Percentiles rank a stretch among this genome's conserved stretches.
Evolutionary conservation across 1,140 invertebrate genomes (phyloP).

Genomic region (Atta colombica): DNA sequence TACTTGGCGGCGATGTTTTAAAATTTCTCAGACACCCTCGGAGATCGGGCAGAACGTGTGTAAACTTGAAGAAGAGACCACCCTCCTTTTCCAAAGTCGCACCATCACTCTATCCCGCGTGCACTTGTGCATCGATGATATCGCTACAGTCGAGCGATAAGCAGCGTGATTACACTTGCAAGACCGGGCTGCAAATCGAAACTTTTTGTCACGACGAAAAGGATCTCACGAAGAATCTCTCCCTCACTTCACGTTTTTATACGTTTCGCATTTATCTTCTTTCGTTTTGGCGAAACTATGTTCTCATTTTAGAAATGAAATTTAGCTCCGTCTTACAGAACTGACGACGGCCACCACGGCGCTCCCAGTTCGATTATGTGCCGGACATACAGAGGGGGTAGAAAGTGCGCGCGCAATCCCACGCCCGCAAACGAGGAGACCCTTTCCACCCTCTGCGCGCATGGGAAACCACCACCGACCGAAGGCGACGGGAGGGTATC

Average conservation of each 20-base stretch:
- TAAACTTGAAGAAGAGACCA: no score
- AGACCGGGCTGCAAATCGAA: background rate
- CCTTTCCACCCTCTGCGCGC: conserved; percentile 33
- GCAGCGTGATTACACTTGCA: conserved; percentile 6
- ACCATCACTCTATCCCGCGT: conserved; percentile 56
- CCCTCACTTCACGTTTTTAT: background rate
- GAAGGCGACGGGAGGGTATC: conserved; percentile 33
- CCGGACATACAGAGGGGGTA: conserved; percentile 75
- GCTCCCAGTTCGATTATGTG: conserved; percentile 86
- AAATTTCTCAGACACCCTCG: background rate
- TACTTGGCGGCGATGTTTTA: background rate
- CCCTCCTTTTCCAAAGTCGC: background rate
- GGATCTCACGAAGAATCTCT: background rate
- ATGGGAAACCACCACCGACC: conserved; percentile 38
- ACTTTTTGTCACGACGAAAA: background rate
- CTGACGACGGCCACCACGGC: conserved; percentile 78
- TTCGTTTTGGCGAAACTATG: background rate
- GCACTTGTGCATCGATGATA: conserved; percentile 59
- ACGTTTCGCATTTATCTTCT: background rate
- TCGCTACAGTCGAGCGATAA: conserved; percentile 16
- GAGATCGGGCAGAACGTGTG: background rate
- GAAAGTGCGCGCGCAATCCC: conserved; percentile 82
- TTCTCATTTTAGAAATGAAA: conserved; percentile 48
- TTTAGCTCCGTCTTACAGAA: conserved; percentile 67
- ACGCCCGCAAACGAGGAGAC: conserved; percentile 63